phyloP scores from a whole-genome alignment of 2,113 vertebrate species.

The Spea bombifrons region DNA sequence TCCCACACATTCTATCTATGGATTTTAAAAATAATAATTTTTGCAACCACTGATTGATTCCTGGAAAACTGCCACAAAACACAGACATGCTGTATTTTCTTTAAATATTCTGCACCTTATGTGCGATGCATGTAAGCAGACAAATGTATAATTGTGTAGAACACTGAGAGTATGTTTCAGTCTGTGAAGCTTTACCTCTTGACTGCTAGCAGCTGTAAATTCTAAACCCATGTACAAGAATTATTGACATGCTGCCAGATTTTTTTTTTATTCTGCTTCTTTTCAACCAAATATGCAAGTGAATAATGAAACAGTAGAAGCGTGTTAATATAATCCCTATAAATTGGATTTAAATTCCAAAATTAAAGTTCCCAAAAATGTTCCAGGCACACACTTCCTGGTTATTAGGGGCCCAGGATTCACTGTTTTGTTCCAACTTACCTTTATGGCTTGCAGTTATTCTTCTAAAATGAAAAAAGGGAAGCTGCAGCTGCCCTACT shows the following conservation, averaged over 20 bases:
- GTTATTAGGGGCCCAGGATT: no score
- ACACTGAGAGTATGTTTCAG: conserved; percentile 15
- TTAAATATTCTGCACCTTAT: conserved; percentile 33
- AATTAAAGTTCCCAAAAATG: no score
- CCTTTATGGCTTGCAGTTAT: no score
- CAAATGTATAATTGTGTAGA: conserved; percentile 27
- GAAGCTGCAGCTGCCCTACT: no score
- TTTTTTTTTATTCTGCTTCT: not conserved
- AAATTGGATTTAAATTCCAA: not conserved
- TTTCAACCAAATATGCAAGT: conserved; percentile 2
- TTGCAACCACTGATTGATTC: conserved; percentile 6
- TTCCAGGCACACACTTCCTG: no score
- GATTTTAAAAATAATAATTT: not conserved
- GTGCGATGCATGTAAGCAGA: conserved; percentile 15
- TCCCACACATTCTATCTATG: not conserved
- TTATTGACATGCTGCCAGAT: conserved; percentile 23
- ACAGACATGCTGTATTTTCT: conserved; percentile 26
- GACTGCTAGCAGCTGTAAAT: conserved; percentile 32
- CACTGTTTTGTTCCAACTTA: no score
- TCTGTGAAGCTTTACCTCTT: conserved; percentile 16
- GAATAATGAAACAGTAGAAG: not conserved
- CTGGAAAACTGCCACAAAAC: conserved; percentile 3
- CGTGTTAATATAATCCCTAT: not conserved
- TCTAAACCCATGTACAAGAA: conserved; percentile 3
- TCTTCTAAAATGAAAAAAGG: no score